Evolutionary conservation across 64 coral and sea anemone genomes (phyloP), one percentile per base, ranked within the genome.

Genomic region (Montipora sp.): DNA sequence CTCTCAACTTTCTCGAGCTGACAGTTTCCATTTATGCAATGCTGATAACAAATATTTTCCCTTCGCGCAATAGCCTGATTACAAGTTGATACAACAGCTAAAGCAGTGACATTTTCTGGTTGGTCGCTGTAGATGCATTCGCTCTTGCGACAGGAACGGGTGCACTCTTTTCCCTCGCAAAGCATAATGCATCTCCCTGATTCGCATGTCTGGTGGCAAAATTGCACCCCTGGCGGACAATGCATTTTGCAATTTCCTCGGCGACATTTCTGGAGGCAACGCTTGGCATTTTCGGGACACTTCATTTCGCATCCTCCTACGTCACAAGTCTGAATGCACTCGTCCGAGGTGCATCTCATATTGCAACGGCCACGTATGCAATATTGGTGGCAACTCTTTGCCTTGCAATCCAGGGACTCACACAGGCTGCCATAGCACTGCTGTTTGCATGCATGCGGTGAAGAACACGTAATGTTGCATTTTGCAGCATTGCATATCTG

Each of bases 291-390:
- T 12, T 45, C 27, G 22, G 65, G 75, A 70, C 95, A 97, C 20
- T 48, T 97, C 95, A 97, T 97, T 22, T 79, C 89, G 53, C 95
- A 97, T 48, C 92, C 95, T 6, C 88, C 84, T 50, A 92, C 70
- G 27, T 84, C 78, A 60, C 95, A 97, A 21, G 51, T 59, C 75
- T 97, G 95, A 43, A 74, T 72, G 84, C 95, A 97, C 69, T 87
- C 87, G 9, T 89, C 76, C 43, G 92, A 93, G 59, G 77, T 94
- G 22, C 95, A 97, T 22, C 50, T 46, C 95, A 97, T 97, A 9
- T 78, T 78, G 63, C 95, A 96, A 47, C 76, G 87, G 78, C 95
- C 87, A 67, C 91, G 80, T 47, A 93, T 87, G 73, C 95, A 96
- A 23, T 86, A 67, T 27, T 96, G 95, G 48, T 77, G 44, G 66